These are phyloP conservation scores for Carettochelys insculpta DNA, from an alignment of 2,113 vertebrate genomes.

Conservation along the genomic window DNA sequence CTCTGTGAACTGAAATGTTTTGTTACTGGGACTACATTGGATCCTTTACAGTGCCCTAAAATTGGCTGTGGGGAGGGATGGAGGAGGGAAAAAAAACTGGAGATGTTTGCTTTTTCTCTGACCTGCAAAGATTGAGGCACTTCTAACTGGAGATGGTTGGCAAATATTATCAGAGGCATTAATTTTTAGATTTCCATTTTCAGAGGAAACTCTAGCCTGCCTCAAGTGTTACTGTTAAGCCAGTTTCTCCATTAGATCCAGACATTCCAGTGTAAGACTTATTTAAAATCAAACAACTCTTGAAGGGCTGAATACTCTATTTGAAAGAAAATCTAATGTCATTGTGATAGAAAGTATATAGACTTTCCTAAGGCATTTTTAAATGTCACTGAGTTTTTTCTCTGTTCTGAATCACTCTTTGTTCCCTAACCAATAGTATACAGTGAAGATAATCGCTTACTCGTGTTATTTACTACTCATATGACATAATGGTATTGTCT, in stretches of 20 bases:
- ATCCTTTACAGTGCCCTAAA: background rate
- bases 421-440: conserved; percentile 35
- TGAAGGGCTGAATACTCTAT: background rate
- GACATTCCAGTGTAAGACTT: background rate
- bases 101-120: fast-evolving
- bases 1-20: fast-evolving
- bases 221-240: background rate
- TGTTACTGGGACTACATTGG: background rate
- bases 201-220: fast-evolving
- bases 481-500: background rate
- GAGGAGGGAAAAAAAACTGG: background rate
- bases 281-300: fast-evolving
- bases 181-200: background rate
- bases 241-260: background rate
- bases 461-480: background rate
- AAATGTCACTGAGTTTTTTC: background rate
- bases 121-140: fast-evolving
- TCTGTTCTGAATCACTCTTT: conserved; percentile 49
- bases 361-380: background rate
- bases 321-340: background rate
- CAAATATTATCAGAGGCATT: background rate
- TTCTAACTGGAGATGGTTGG: fast-evolving
- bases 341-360: background rate
- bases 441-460: background rate
- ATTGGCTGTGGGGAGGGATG: fast-evolving